Evolutionary conservation across 2,797 vertebrate species (phyloP).

Genomic region (Gymnocypris eckloni): DNA sequence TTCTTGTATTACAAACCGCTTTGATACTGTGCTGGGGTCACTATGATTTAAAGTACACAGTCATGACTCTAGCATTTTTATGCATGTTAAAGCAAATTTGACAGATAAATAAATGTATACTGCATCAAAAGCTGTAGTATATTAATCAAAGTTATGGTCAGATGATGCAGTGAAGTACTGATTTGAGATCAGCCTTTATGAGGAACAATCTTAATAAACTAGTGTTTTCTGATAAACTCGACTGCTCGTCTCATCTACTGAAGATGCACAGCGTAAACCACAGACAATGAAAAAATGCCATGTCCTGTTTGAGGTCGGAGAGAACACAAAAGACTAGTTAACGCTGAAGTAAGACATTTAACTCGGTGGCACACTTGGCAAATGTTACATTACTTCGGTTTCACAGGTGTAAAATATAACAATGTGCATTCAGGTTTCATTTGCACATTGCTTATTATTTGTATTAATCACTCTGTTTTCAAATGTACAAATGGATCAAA

Average conservation of each 20-base stretch:
- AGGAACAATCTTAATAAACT: neutral
- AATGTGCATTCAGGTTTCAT: neutral
- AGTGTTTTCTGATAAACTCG: neutral
- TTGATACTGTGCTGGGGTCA: neutral
- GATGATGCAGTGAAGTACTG: neutral
- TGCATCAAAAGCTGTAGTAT: neutral
- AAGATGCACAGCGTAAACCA: neutral
- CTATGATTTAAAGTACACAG: neutral
- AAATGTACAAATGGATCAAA: neutral
- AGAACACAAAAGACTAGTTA: neutral
- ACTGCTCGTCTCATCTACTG: neutral
- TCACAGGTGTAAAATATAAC: neutral
- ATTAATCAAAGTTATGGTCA: neutral
- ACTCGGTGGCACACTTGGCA: neutral
- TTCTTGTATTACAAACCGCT: neutral
- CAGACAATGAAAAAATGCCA: neutral
- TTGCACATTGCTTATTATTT: neutral
- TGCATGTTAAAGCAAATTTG: neutral
- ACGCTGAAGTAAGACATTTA: neutral
- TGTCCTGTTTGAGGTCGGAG: slow-evolving; percentile 6
- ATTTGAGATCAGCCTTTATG: neutral
- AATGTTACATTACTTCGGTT: too few species aligned
- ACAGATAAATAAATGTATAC: neutral
- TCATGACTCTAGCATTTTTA: neutral
- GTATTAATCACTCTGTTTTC: neutral